Percentiles rank a stretch among this genome's conserved stretches.
Conservation (phyloP, 2,888 invertebrate species). For the Ochropleura plecta region DNA sequence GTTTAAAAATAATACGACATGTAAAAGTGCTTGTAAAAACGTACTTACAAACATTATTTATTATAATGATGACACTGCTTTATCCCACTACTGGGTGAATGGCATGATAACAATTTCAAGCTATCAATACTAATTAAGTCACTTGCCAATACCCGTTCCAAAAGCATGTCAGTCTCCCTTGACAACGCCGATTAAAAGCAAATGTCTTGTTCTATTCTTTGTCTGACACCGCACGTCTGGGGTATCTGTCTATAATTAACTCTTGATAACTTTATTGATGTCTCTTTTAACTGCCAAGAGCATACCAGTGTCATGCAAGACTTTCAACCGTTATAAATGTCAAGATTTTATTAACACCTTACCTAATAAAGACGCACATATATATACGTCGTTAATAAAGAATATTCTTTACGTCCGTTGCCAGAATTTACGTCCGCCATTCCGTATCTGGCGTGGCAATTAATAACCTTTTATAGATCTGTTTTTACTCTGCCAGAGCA, state of each 20-base stretch:
- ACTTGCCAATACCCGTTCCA: not conserved
- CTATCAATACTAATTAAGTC: not conserved
- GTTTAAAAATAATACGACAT: too few species aligned
- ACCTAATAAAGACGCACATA: constrained; percentile 24
- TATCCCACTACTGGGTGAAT: not conserved
- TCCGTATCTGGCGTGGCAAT: constrained; percentile 32
- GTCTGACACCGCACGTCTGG: constrained; percentile 8
- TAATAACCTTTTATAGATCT: constrained; percentile 60
- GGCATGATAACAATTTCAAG: not conserved
- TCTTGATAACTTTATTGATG: constrained; percentile 34
- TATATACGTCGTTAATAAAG: constrained; percentile 26
- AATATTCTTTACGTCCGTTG: constrained; percentile 38
- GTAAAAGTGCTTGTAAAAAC: too few species aligned
- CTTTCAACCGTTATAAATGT: constrained; percentile 45
- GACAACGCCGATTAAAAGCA: constrained; percentile 15
- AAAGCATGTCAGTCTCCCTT: not conserved
- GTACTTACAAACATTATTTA: too few species aligned
- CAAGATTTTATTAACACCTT: constrained; percentile 39
- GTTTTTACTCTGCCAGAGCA: constrained; percentile 41
- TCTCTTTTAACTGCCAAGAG: constrained; percentile 23
- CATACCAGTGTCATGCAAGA: constrained; percentile 31
- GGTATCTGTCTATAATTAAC: constrained; percentile 31
- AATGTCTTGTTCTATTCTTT: constrained; percentile 33
- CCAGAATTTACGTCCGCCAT: constrained; percentile 43
- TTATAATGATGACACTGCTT: too few species aligned